phyloP scores from a whole-genome alignment of 2,888 invertebrate species.

The Rotaria sp. region DNA sequence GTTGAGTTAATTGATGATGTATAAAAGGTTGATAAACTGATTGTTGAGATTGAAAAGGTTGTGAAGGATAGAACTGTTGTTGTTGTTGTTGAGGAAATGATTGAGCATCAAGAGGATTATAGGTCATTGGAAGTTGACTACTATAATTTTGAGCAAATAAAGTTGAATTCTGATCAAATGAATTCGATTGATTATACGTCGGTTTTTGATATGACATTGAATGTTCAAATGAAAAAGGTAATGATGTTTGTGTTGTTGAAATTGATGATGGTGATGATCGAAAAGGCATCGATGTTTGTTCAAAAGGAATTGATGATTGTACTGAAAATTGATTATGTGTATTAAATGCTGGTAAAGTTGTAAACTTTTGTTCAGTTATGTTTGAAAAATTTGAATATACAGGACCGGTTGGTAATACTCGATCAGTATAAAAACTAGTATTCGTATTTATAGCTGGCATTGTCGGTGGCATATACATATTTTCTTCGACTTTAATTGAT shows the following conservation, averaged over 20 bases:
- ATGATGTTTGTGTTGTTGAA: background rate
- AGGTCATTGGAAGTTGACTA: background rate
- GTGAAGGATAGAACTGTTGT: background rate
- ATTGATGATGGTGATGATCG: background rate
- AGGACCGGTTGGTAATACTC: background rate
- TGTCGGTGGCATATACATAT: background rate
- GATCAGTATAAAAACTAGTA: background rate
- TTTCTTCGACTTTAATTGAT: background rate
- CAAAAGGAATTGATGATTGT: background rate
- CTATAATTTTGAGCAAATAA: background rate
- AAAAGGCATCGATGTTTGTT: background rate
- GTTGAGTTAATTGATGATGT: constrained; percentile 21
- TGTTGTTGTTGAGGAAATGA: background rate
- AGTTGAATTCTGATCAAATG: background rate
- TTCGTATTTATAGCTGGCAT: background rate
- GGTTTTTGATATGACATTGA: background rate
- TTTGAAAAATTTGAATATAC: background rate
- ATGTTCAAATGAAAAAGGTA: background rate
- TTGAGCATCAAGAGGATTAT: background rate
- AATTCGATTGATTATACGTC: background rate
- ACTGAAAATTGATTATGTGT: background rate
- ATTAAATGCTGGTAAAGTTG: background rate
- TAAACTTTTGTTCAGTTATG: background rate
- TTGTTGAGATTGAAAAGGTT: constrained; percentile 23
- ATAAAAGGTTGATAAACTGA: background rate